Conservation (phyloP, 1,140 invertebrate genomes). For the Latrodectus geometricus region DNA sequence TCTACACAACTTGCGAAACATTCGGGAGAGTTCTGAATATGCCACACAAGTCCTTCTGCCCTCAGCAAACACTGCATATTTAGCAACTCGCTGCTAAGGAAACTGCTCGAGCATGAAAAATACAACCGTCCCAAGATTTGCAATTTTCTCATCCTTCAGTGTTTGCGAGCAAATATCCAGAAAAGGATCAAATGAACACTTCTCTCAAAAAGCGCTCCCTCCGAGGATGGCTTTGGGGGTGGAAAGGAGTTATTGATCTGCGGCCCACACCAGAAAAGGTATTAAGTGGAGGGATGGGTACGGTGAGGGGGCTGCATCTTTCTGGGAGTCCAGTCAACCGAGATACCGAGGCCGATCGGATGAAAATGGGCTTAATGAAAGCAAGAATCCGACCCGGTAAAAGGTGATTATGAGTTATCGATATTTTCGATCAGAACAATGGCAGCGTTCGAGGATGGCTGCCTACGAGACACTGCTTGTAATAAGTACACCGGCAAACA, state of each 20-base stretch:
- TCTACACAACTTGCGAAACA: too few species aligned
- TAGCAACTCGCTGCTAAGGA: too few species aligned
- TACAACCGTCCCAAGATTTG: slow-evolving; percentile 15
- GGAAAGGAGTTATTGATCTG: slow-evolving; percentile 16
- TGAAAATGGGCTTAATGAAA: slow-evolving; percentile 47
- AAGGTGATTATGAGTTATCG: slow-evolving; percentile 43
- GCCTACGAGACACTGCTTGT: too few species aligned
- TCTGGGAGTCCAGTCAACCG: slow-evolving; percentile 29
- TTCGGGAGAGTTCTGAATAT: too few species aligned
- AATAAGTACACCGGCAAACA: too few species aligned
- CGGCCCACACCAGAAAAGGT: not conserved
- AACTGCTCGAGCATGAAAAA: not conserved
- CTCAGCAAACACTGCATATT: too few species aligned
- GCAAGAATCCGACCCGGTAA: slow-evolving; percentile 34
- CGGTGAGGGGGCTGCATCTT: not conserved
- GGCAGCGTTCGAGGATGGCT: not conserved
- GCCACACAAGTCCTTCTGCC: too few species aligned
- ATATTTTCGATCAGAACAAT: slow-evolving; percentile 18
- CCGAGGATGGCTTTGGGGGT: slow-evolving; percentile 9
- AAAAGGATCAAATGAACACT: slow-evolving; percentile 10
- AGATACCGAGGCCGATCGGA: slow-evolving; percentile 24
- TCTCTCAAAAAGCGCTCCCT: not conserved
- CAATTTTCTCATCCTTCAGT: not conserved
- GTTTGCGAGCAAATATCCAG: not conserved
- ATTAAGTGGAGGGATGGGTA: not conserved